Evolutionary conservation across 2,888 invertebrate genomes (phyloP).

Genomic region (Ephialtes manifestator): DNA sequence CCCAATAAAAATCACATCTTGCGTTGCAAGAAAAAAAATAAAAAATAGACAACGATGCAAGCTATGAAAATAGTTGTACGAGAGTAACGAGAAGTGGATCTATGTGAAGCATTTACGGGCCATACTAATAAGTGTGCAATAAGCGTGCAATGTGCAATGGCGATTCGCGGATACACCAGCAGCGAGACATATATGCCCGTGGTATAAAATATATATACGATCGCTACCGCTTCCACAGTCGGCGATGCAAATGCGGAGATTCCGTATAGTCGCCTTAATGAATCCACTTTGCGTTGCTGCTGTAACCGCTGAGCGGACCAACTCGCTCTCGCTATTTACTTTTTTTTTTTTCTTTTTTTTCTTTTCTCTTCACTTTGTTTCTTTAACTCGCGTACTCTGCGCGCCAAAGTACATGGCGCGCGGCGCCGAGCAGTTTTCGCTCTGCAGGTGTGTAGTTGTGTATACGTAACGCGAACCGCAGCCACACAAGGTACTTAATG

Average conservation of each 20-base stretch:
- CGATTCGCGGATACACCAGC: conserved; percentile 13
- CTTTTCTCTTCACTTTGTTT: conserved; percentile 51
- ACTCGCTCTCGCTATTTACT: conserved; percentile 59
- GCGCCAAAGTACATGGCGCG: conserved; percentile 53
- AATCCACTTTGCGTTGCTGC: conserved; percentile 82
- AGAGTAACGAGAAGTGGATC: conserved; percentile 10
- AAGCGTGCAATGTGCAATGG: conserved; percentile 29
- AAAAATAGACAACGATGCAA: neutral
- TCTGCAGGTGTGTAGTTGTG: conserved; percentile 45
- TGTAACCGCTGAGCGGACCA: conserved; percentile 48
- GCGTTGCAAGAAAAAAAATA: neutral
- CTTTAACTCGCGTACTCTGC: conserved; percentile 60
- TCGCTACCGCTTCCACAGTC: conserved; percentile 76
- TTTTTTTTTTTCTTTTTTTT: conserved; percentile 56
- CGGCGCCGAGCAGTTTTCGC: conserved; percentile 43
- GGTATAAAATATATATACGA: conserved; percentile 60
- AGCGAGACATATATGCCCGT: conserved; percentile 26
- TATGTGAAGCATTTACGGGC: conserved; percentile 14
- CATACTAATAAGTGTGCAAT: conserved; percentile 43
- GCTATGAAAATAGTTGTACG: neutral
- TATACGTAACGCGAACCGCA: conserved; percentile 53
- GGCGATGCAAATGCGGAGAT: conserved; percentile 80
- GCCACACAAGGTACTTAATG: conserved; percentile 81
- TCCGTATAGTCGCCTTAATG: conserved; percentile 81
- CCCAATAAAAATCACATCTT: neutral